phyloP scores from a whole-genome alignment of 2,113 vertebrate species.

The Hylia prasina region DNA sequence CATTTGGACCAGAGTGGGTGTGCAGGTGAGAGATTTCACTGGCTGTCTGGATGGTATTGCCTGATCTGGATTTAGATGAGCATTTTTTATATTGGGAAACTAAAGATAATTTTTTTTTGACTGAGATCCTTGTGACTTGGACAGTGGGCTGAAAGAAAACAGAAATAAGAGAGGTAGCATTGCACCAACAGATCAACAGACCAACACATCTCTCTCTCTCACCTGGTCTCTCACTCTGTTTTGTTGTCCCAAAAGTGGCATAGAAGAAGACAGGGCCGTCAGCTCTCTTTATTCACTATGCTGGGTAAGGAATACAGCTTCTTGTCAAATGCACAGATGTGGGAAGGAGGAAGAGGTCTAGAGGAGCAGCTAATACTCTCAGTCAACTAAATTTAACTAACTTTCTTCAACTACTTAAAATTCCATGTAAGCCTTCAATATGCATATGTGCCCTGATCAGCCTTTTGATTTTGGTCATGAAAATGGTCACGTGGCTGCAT shows the following conservation, averaged over 20 bases:
- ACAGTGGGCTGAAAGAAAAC: background rate
- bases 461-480: background rate
- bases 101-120: background rate
- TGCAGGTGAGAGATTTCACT: background rate
- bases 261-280: background rate
- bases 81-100: background rate
- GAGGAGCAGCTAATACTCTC: background rate
- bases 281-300: background rate
- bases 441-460: background rate
- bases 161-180: background rate
- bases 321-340: background rate
- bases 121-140: background rate
- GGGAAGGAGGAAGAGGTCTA: background rate
- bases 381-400: background rate
- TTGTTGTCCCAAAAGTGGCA: background rate
- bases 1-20: background rate
- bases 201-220: too few relatives aligned
- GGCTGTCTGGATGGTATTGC: background rate
- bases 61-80: background rate
- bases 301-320: background rate
- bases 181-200: rapidly evolving
- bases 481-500: rapidly evolving
- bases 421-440: background rate
- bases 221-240: background rate
- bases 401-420: background rate